These are phyloP conservation scores for Leptinotarsa peninsularis DNA, from an alignment of 2,888 invertebrate genomes.

Conservation along the genomic window DNA sequence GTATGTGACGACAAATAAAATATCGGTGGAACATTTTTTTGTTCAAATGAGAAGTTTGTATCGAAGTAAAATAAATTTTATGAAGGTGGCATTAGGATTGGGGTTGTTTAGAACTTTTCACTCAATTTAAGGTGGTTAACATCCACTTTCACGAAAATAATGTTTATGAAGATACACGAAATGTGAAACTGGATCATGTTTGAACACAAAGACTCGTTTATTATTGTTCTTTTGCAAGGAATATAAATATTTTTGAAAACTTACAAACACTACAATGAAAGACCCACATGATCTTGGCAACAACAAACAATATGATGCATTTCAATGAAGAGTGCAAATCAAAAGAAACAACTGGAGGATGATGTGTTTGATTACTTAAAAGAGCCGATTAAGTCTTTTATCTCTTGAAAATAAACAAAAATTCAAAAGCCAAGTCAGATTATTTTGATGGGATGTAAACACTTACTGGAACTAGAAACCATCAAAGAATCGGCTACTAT, in stretches of 20 bases:
- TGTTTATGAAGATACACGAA: too few relatives aligned
- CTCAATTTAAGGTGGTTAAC: too few relatives aligned
- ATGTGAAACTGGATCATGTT: too few relatives aligned
- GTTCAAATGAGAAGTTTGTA: too few relatives aligned
- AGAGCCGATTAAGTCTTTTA: conserved; percentile 62
- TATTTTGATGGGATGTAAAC: conserved; percentile 60
- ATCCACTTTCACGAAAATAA: too few relatives aligned
- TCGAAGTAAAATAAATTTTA: too few relatives aligned
- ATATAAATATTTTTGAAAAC: neutral
- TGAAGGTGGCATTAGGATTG: too few relatives aligned
- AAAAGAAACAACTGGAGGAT: conserved; percentile 51
- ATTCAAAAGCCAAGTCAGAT: conserved; percentile 55
- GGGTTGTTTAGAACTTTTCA: too few relatives aligned
- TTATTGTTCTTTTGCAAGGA: neutral
- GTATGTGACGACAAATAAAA: too few relatives aligned
- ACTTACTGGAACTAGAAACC: conserved; percentile 59
- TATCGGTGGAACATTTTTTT: too few relatives aligned
- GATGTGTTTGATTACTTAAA: conserved; percentile 59
- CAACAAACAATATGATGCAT: conserved; percentile 4
- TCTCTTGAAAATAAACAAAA: conserved; percentile 60
- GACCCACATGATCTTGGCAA: neutral
- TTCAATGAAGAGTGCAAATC: conserved; percentile 19
- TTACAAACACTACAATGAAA: neutral
- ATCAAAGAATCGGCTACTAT: conserved; percentile 60
- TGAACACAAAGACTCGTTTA: neutral